Evolutionary conservation across 1,140 invertebrate species (phyloP).

Genomic region (Heliconius himera): DNA sequence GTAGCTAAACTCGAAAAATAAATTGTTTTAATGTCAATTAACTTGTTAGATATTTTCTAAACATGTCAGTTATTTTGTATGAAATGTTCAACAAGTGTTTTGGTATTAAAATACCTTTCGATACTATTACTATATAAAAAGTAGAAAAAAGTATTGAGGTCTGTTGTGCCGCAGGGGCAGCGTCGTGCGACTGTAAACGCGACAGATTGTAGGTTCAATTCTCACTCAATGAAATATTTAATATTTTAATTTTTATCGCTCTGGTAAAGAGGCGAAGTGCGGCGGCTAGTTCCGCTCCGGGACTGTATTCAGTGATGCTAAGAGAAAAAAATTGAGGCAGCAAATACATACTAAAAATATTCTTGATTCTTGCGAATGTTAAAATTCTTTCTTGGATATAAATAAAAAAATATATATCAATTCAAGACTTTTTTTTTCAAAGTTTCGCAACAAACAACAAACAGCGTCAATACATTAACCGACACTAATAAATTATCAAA

Average conservation of each 20-base stretch:
- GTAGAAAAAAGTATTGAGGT: too few relatives aligned
- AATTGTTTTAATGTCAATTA: not conserved
- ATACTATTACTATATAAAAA: too few relatives aligned
- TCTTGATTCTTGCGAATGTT: not conserved
- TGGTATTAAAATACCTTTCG: not conserved
- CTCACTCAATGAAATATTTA: too few relatives aligned
- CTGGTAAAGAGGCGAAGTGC: too few relatives aligned
- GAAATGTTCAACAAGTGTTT: not conserved
- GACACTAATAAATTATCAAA: not conserved
- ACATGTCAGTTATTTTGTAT: not conserved
- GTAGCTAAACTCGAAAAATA: not conserved
- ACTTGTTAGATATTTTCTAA: not conserved
- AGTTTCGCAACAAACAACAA: conserved; percentile 1
- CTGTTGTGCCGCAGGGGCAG: too few relatives aligned
- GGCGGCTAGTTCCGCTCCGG: too few relatives aligned
- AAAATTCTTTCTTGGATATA: not conserved
- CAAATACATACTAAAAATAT: too few relatives aligned
- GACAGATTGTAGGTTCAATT: too few relatives aligned
- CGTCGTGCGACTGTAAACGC: too few relatives aligned
- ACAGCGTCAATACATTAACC: conserved; percentile 2
- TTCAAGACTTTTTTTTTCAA: not conserved
- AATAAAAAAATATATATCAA: not conserved
- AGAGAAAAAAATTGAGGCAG: too few relatives aligned
- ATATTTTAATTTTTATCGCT: too few relatives aligned
- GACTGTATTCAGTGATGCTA: too few relatives aligned